Evolutionary conservation across 2,888 invertebrate genomes (phyloP).

Genomic region (Xestia sexstrigata): DNA sequence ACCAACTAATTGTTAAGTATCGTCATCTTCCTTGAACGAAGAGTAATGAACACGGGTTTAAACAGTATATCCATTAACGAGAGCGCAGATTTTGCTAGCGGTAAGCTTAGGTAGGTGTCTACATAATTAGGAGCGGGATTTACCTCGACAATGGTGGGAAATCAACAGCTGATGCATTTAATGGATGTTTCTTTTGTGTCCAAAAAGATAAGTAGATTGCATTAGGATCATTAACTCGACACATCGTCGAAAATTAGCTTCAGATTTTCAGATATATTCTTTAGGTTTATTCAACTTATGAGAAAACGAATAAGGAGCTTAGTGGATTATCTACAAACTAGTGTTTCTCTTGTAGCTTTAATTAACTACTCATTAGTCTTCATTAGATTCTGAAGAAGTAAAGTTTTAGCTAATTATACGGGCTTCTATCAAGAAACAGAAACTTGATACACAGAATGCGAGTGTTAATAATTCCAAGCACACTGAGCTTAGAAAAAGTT

Average conservation of each 20-base stretch:
- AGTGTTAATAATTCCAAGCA: not conserved
- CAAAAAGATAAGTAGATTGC: not conserved
- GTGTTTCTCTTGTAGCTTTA: not conserved
- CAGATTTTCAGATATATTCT: not conserved
- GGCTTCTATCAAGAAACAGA: not conserved
- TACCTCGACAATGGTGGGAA: conserved; percentile 21
- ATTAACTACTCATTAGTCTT: not conserved
- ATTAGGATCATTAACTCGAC: not conserved
- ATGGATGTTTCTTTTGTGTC: not conserved
- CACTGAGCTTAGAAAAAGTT: not conserved
- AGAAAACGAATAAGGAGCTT: not conserved
- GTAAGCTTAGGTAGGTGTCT: conserved; percentile 2
- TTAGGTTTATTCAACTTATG: not conserved
- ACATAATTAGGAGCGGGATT: not conserved
- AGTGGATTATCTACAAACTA: not conserved
- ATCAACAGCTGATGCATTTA: conserved; percentile 31
- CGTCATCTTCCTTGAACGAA: not conserved
- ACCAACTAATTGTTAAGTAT: not conserved
- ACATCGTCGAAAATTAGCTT: not conserved
- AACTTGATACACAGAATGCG: not conserved
- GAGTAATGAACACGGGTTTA: conserved; percentile 12
- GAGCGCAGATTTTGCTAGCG: conserved; percentile 26
- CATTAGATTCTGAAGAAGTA: not conserved
- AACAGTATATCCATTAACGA: conserved; percentile 18
- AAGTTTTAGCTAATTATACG: not conserved